These are phyloP conservation scores for Epirrhoe tristata DNA, from an alignment of 2,888 invertebrate genomes.

Conservation along the genomic window DNA sequence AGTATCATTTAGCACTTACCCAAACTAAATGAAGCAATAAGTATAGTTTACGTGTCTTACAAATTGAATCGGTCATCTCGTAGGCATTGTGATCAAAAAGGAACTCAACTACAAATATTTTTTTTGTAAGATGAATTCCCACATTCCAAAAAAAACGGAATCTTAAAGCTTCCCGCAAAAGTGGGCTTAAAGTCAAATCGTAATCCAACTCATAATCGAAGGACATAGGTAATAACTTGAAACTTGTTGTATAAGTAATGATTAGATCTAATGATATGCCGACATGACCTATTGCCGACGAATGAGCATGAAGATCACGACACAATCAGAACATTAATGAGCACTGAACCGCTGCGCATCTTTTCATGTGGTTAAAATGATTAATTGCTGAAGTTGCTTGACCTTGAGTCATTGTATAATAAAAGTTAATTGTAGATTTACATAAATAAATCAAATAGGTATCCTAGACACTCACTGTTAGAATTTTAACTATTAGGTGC, in stretches of 20 bases:
- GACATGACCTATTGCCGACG: conserved; percentile 16
- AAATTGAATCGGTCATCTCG: no score
- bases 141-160: neutral
- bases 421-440: neutral
- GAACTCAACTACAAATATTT: neutral
- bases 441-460: no score
- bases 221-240: conserved; percentile 10
- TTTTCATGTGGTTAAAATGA: conserved; percentile 17
- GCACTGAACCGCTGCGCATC: conserved; percentile 12
- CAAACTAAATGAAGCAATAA: no score
- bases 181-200: conserved; percentile 5
- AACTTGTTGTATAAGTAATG: conserved; percentile 19
- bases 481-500: no score
- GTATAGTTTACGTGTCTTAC: no score
- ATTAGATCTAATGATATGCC: conserved; percentile 16
- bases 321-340: conserved; percentile 24
- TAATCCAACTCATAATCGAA: conserved; percentile 4
- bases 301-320: conserved; percentile 22
- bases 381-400: conserved; percentile 16
- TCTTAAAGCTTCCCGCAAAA: conserved; percentile 3
- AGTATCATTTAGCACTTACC: no score
- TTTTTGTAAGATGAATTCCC: neutral
- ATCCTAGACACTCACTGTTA: no score
- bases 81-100: no score
- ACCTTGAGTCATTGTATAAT: neutral